Conservation (phyloP, 2,888 invertebrate species). For the Orchesella flavescens region DNA sequence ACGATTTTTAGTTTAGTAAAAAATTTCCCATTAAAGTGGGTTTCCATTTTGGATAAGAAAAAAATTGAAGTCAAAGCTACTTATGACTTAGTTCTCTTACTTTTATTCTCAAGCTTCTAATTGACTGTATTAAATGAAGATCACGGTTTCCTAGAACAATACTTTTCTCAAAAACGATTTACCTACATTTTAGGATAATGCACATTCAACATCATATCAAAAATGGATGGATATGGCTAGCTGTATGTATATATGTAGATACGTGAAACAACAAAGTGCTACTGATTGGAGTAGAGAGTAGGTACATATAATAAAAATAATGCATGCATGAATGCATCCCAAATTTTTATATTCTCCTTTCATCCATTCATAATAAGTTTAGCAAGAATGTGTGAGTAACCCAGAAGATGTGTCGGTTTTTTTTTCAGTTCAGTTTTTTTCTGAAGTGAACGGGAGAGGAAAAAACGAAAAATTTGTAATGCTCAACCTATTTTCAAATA, state of each 20-base stretch:
- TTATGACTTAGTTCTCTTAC: no score
- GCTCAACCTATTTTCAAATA: slow-evolving; percentile 58
- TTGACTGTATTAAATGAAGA: slow-evolving; percentile 24
- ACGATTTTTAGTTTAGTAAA: no score
- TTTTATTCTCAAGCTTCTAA: slow-evolving; percentile 14
- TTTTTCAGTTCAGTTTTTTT: slow-evolving; percentile 25
- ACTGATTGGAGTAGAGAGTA: slow-evolving; percentile 14
- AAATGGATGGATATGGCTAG: not conserved
- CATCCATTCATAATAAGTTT: slow-evolving; percentile 15
- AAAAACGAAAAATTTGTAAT: slow-evolving; percentile 51
- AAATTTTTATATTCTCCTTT: slow-evolving; percentile 14
- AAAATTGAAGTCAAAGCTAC: slow-evolving; percentile 1
- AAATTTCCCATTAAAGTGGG: no score
- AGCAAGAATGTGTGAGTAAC: slow-evolving; percentile 20
- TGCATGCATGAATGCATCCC: slow-evolving; percentile 31
- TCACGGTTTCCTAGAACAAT: slow-evolving; percentile 46
- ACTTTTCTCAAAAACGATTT: slow-evolving; percentile 31
- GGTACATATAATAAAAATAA: slow-evolving; percentile 8
- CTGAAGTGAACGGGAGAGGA: slow-evolving; percentile 29
- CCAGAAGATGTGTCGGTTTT: slow-evolving; percentile 13
- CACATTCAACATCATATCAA: not conserved
- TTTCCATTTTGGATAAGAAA: no score
- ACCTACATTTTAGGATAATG: slow-evolving; percentile 24
- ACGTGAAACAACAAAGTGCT: not conserved
- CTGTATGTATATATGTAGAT: no score